Evolutionary conservation across 2,888 invertebrate species (phyloP).

Genomic region (Cephus sareptanus): DNA sequence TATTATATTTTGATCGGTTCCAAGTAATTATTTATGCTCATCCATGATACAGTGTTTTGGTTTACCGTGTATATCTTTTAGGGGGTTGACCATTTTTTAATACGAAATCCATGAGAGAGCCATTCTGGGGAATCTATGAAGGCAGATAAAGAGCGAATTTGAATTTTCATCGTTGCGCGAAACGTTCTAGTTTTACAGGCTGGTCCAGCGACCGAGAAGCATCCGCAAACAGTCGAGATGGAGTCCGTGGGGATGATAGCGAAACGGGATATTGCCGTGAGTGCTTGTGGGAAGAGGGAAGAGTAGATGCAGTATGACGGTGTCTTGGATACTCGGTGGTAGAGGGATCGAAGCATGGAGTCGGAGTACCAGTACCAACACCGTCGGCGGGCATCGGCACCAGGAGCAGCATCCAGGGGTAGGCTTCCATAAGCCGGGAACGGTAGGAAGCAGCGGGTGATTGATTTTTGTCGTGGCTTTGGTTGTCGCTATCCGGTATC

Average conservation of each 20-base stretch:
- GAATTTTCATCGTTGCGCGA: not conserved
- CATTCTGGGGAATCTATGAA: not conserved
- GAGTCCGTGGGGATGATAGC: not conserved
- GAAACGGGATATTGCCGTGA: not conserved
- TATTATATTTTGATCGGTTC: not conserved
- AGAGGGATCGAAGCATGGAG: not conserved
- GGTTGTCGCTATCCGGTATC: slow-evolving; percentile 56
- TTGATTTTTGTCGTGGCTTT: slow-evolving; percentile 66
- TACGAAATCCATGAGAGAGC: no score
- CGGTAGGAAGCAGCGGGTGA: slow-evolving; percentile 56
- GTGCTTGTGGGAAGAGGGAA: not conserved
- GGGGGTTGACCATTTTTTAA: not conserved
- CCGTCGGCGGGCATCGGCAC: not conserved
- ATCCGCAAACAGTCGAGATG: slow-evolving; percentile 1
- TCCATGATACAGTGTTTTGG: not conserved
- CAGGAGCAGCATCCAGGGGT: not conserved
- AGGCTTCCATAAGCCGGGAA: slow-evolving; percentile 7
- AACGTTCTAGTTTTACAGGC: not conserved
- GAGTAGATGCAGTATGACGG: not conserved
- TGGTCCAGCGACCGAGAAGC: not conserved
- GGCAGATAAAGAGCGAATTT: not conserved
- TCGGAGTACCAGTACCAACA: not conserved
- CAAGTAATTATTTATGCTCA: not conserved
- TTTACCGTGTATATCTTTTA: not conserved
- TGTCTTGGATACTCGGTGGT: not conserved